Percentiles rank a stretch among this genome's conserved stretches.
Evolutionary conservation across 2,888 invertebrate genomes (phyloP).

Genomic region (Ectobius pallidus): DNA sequence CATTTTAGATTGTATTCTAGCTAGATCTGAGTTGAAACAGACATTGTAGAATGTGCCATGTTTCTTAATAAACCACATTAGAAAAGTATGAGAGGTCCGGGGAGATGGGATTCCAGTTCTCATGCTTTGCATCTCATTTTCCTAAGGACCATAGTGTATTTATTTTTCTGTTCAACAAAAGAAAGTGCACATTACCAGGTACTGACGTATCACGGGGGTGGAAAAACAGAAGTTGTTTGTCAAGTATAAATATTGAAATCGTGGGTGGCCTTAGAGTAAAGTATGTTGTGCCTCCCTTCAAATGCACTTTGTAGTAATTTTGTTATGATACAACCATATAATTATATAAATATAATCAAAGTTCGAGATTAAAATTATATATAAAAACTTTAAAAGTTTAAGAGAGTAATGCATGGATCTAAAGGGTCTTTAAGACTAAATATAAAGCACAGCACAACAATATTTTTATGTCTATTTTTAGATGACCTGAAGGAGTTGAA

Average conservation of each 20-base stretch:
- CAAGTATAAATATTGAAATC: background rate
- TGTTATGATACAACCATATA: background rate
- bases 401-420: too few species aligned
- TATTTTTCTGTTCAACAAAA: constrained; percentile 20
- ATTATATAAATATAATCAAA: background rate
- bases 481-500: background rate
- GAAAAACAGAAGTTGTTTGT: background rate
- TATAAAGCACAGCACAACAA: background rate
- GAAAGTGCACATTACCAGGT: background rate
- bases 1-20: constrained; percentile 39
- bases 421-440: too few species aligned
- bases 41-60: constrained; percentile 46
- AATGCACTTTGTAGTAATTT: background rate
- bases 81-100: constrained; percentile 24
- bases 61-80: constrained; percentile 44
- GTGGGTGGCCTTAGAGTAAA: background rate
- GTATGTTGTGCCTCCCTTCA: background rate
- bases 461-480: background rate
- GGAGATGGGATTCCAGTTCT: constrained; percentile 1
- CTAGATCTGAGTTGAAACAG: constrained; percentile 42
- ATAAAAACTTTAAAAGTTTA: background rate
- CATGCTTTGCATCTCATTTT: constrained; percentile 15
- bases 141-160: constrained; percentile 9
- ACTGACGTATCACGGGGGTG: background rate
- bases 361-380: background rate